phyloP scores from a whole-genome alignment of 2,113 vertebrate genomes.

The Oriolus oriolus region DNA sequence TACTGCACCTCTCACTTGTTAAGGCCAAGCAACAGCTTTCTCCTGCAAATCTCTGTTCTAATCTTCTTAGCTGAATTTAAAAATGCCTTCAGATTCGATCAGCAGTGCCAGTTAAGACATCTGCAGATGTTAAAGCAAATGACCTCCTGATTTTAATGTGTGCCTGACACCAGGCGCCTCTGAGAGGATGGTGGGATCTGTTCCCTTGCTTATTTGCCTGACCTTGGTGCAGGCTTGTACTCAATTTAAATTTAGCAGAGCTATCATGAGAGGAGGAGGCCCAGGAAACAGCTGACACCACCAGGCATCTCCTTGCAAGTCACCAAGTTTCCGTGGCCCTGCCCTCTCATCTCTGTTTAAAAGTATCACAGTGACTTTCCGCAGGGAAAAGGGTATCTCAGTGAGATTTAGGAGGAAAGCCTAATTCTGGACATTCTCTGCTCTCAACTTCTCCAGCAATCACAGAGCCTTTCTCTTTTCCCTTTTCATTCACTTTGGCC shows the following conservation, averaged over 20 bases:
- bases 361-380: not conserved
- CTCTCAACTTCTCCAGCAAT: not conserved
- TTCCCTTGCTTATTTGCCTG: not conserved
- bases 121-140: not conserved
- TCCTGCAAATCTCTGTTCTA: not conserved
- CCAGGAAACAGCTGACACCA: not conserved
- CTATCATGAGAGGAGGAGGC: not conserved
- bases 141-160: not conserved
- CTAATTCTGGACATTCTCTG: not conserved
- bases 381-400: not conserved
- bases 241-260: not conserved
- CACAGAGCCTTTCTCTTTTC: not conserved
- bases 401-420: not conserved
- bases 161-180: not conserved
- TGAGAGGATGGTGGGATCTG: not conserved
- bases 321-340: not conserved
- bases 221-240: not conserved
- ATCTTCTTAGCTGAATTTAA: not conserved
- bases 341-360: not conserved
- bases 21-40: not conserved
- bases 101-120: not conserved
- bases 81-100: not conserved
- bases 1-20: not conserved
- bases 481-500: not conserved
- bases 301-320: not conserved